These are phyloP conservation scores for Nephotettix cincticeps DNA, from an alignment of 1,140 invertebrate species.

Conservation along the genomic window DNA sequence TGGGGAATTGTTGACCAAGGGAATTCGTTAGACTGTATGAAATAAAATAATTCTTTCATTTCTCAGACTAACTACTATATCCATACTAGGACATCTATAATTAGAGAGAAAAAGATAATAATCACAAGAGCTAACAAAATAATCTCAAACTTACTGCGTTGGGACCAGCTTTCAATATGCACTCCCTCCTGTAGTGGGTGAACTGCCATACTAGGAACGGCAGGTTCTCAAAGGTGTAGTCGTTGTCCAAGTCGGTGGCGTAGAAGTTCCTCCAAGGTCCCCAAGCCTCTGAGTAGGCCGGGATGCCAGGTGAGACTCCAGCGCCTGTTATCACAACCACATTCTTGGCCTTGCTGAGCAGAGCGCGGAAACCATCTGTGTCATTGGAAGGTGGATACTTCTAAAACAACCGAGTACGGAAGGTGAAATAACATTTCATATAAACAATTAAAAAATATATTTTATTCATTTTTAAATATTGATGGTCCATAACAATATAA, in stretches of 20 bases:
- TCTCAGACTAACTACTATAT: no score
- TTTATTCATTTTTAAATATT: background rate
- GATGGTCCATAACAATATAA: no score
- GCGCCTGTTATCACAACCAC: conserved; percentile 72
- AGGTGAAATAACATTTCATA: no score
- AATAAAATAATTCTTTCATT: no score
- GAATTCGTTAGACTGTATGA: no score
- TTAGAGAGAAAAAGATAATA: no score
- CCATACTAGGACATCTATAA: no score
- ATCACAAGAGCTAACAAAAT: no score
- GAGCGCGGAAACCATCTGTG: background rate
- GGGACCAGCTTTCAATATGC: conserved; percentile 60
- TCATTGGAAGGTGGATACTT: background rate
- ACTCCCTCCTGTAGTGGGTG: conserved; percentile 69
- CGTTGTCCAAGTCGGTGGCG: conserved; percentile 63
- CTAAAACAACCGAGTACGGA: background rate
- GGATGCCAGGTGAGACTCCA: conserved; percentile 75
- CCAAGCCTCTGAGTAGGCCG: conserved; percentile 74
- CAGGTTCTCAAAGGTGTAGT: conserved; percentile 60
- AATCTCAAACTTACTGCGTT: conserved; percentile 55
- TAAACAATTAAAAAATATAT: no score
- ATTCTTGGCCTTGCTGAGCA: conserved; percentile 35
- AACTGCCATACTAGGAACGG: conserved; percentile 78
- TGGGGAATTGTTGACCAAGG: no score
- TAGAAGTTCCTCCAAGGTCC: conserved; percentile 74